These are phyloP conservation scores for Nothoprocta perdicaria DNA, from an alignment of 2,113 vertebrate species.

Conservation along the genomic window DNA sequence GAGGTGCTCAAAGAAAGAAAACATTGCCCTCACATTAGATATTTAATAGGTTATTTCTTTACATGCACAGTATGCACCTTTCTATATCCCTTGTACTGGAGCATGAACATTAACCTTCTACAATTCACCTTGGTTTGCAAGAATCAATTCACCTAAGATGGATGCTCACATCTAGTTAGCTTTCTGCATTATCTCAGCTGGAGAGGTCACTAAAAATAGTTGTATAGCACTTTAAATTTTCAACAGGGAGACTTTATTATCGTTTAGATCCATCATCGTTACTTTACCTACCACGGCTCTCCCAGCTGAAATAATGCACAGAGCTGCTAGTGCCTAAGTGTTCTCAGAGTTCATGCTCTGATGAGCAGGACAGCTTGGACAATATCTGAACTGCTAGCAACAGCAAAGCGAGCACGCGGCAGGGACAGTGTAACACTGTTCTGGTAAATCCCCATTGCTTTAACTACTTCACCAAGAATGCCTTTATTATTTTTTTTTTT, in stretches of 20 bases:
- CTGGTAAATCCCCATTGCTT: constrained; percentile 36
- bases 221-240: constrained; percentile 65
- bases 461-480: constrained; percentile 13
- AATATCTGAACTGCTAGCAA: constrained; percentile 50
- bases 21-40: background rate
- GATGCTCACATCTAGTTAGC: constrained; percentile 60
- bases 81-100: constrained; percentile 9
- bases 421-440: constrained; percentile 9
- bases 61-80: background rate
- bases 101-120: constrained; percentile 59
- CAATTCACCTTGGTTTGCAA: constrained; percentile 56
- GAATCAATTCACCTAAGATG: constrained; percentile 51
- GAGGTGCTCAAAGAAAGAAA: background rate
- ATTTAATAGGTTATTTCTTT: constrained; percentile 45
- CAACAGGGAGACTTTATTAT: constrained; percentile 66
- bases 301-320: constrained; percentile 70
- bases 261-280: constrained; percentile 64
- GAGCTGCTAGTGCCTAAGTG: constrained; percentile 62
- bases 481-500: background rate
- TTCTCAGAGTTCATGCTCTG: constrained; percentile 68
- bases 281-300: constrained; percentile 52
- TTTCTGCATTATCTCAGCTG: constrained; percentile 69
- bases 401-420: constrained; percentile 44
- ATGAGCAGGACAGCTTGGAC: constrained; percentile 64
- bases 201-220: constrained; percentile 74